Conservation (phyloP, 2,113 vertebrate species). For the Stigmatopora nigra region DNA sequence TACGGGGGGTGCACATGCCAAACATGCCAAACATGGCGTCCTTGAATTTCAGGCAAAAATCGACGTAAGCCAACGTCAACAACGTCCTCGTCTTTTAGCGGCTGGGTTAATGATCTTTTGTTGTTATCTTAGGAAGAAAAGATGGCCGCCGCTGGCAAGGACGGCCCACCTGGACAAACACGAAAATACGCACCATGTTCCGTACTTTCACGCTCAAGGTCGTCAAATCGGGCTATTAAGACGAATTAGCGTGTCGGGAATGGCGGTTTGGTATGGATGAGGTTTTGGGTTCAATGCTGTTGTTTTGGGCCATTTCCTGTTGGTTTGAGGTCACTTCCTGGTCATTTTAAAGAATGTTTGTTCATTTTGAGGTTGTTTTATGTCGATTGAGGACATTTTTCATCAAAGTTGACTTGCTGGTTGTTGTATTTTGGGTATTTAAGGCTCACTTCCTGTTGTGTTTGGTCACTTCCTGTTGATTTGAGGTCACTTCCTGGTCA, state of each 20-base stretch:
- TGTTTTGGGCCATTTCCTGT: too few relatives aligned
- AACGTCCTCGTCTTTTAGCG: constrained; percentile 55
- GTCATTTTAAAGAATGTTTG: too few relatives aligned
- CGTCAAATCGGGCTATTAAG: background rate
- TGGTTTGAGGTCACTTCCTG: too few relatives aligned
- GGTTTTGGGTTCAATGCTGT: too few relatives aligned
- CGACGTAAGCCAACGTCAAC: constrained; percentile 58
- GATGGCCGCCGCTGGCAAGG: constrained; percentile 27
- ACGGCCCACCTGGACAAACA: constrained; percentile 56
- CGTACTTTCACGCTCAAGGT: constrained; percentile 8
- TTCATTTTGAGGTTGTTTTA: too few relatives aligned
- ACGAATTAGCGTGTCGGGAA: background rate
- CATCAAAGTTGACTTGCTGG: too few relatives aligned
- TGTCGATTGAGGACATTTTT: too few relatives aligned
- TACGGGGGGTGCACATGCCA: constrained; percentile 13
- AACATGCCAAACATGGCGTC: constrained; percentile 35
- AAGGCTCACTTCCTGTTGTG: too few relatives aligned
- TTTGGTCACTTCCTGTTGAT: too few relatives aligned
- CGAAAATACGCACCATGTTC: constrained; percentile 33
- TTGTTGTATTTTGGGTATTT: too few relatives aligned
- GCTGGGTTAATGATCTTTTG: constrained; percentile 68
- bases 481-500: too few relatives aligned
- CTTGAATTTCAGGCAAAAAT: constrained; percentile 42
- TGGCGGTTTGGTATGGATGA: too few relatives aligned
- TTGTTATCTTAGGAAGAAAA: constrained; percentile 69